Conservation (phyloP, 2,113 vertebrate genomes). For the Perognathus longimembris region DNA sequence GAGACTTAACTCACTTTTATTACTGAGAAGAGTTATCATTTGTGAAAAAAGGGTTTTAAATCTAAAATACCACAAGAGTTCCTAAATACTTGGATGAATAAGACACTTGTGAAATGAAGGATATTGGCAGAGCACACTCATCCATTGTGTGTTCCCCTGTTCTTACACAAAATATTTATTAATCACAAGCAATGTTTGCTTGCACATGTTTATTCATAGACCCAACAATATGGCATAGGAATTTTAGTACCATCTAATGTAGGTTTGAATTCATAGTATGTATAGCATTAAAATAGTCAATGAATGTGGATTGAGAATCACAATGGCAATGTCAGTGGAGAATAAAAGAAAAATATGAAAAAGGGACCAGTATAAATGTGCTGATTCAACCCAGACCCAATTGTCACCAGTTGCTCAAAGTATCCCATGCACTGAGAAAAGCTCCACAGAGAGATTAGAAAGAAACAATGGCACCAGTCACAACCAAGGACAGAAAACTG, state of each 20-base stretch:
- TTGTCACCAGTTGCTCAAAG: not conserved
- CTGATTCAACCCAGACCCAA: not conserved
- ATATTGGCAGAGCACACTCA: not conserved
- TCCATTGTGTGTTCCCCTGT: not conserved
- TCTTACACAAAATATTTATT: conserved; percentile 19
- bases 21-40: not conserved
- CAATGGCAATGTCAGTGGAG: not conserved
- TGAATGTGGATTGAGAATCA: not conserved
- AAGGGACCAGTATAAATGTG: not conserved
- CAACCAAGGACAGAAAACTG: too few species aligned
- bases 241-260: not conserved
- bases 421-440: not conserved
- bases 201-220: not conserved
- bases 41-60: conserved; percentile 40
- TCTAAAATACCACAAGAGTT: conserved; percentile 12
- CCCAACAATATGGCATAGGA: not conserved
- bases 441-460: not conserved
- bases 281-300: not conserved
- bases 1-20: conserved; percentile 4
- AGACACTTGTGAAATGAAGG: conserved; percentile 32
- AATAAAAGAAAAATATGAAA: not conserved
- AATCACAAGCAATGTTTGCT: not conserved
- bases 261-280: not conserved
- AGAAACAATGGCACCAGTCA: not conserved
- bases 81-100: conserved; percentile 16